Evolutionary conservation across 2,113 vertebrate species (phyloP).

Genomic region (Clarias macrocephalus): DNA sequence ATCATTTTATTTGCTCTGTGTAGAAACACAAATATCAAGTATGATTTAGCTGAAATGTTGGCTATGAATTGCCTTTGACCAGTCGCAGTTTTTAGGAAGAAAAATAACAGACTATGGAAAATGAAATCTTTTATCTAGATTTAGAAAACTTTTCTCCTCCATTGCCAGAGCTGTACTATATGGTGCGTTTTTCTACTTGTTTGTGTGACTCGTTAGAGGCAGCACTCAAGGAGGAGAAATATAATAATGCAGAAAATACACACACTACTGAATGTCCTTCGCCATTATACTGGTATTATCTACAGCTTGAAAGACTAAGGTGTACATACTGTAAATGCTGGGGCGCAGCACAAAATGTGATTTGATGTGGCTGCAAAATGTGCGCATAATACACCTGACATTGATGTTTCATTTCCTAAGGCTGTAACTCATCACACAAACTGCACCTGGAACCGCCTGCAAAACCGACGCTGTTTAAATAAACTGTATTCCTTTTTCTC

Average conservation of each 20-base stretch:
- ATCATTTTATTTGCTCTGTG: background rate
- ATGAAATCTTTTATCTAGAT: background rate
- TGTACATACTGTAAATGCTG: background rate
- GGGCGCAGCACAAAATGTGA: background rate
- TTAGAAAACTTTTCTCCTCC: background rate
- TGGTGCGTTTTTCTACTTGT: background rate
- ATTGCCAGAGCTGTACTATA: background rate
- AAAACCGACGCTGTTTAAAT: background rate
- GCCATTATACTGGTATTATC: constrained; percentile 19
- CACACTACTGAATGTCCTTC: constrained; percentile 32
- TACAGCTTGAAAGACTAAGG: constrained; percentile 8
- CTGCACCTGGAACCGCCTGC: background rate
- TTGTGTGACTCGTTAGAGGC: background rate
- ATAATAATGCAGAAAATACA: constrained; percentile 40
- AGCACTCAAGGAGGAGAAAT: background rate
- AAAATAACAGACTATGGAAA: background rate
- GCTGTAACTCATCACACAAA: background rate
- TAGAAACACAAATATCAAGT: background rate
- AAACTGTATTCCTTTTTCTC: background rate
- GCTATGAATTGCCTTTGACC: background rate
- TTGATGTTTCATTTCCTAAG: background rate
- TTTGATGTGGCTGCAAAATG: background rate
- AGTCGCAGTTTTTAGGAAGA: background rate
- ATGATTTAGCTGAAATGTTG: background rate
- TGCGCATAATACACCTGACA: background rate